These are phyloP conservation scores for Ceyx melanurus DNA, from an alignment of 2,113 vertebrate genomes.

Conservation along the genomic window DNA sequence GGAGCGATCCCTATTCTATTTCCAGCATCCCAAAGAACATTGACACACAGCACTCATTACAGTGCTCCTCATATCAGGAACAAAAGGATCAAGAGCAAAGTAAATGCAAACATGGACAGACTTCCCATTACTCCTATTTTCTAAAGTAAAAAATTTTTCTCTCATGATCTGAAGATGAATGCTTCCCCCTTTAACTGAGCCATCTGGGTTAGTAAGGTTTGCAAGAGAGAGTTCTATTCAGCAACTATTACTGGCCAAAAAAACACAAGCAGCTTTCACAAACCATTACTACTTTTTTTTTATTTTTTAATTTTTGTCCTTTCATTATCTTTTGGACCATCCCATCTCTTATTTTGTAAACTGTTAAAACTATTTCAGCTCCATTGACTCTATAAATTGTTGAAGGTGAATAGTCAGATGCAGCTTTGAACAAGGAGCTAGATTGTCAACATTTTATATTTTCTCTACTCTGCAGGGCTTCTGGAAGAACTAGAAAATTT, in stretches of 20 bases:
- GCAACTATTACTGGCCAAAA: neutral
- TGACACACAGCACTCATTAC: conserved; percentile 21
- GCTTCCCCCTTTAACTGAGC: conserved; percentile 1
- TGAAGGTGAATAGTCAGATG: neutral
- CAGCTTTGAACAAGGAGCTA: neutral
- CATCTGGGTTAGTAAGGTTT: conserved; percentile 19
- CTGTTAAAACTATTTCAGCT: neutral
- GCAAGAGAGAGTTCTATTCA: neutral
- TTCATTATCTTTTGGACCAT: neutral
- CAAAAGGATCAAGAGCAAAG: conserved; percentile 38
- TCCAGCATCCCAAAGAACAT: conserved; percentile 45
- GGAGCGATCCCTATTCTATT: conserved; percentile 60
- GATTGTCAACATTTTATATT: neutral
- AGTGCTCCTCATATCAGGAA: conserved; percentile 9
- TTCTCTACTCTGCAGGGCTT: neutral
- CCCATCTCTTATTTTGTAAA: neutral
- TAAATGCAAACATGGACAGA: conserved; percentile 12
- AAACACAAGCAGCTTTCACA: neutral
- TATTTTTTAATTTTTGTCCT: neutral
- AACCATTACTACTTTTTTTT: neutral
- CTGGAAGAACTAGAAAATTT: neutral
- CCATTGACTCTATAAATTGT: neutral
- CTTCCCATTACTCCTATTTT: conserved; percentile 40
- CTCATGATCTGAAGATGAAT: conserved; percentile 26
- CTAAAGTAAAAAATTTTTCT: conserved; percentile 54